Evolutionary conservation across 1,140 invertebrate genomes (phyloP).

Genomic region (Drosophila suzukii): DNA sequence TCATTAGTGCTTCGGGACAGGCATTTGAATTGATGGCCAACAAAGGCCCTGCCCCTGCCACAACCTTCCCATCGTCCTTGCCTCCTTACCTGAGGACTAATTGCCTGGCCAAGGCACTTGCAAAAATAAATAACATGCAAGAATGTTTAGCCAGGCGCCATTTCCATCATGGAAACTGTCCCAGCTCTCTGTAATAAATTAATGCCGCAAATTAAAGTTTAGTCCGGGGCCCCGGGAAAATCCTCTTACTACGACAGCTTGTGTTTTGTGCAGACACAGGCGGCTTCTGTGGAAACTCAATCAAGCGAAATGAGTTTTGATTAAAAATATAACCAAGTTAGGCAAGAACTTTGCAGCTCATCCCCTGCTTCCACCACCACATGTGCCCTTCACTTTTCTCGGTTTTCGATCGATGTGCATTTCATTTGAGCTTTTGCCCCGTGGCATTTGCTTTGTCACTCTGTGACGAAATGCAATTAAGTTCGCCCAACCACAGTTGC

Average conservation of each 20-base stretch:
- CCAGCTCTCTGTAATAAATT: slow-evolving; percentile 22
- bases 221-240: background rate
- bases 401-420: slow-evolving; percentile 41
- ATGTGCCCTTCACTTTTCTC: background rate
- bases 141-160: slow-evolving; percentile 24
- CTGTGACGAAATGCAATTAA: slow-evolving; percentile 56
- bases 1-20: slow-evolving; percentile 34
- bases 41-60: slow-evolving; percentile 17
- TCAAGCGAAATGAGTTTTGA: slow-evolving; percentile 79
- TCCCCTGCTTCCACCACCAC: background rate
- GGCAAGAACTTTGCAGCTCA: slow-evolving; percentile 50
- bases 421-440: slow-evolving; percentile 39
- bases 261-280: background rate
- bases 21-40: slow-evolving; percentile 51
- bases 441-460: slow-evolving; percentile 44
- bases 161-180: slow-evolving; percentile 40
- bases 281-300: slow-evolving; percentile 66
- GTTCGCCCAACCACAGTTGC: slow-evolving; percentile 2
- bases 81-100: slow-evolving; percentile 7
- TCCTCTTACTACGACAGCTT: background rate
- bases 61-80: background rate
- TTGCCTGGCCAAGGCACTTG: slow-evolving; percentile 38
- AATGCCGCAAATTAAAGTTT: slow-evolving; percentile 47
- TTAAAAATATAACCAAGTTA: slow-evolving; percentile 81
- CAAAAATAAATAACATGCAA: slow-evolving; percentile 48